A percentile compares a stretch with the other conserved stretches of the same genome.
Evolutionary conservation across 1,140 invertebrate genomes (phyloP).

Genomic region (Zaprionus gabonicus): DNA sequence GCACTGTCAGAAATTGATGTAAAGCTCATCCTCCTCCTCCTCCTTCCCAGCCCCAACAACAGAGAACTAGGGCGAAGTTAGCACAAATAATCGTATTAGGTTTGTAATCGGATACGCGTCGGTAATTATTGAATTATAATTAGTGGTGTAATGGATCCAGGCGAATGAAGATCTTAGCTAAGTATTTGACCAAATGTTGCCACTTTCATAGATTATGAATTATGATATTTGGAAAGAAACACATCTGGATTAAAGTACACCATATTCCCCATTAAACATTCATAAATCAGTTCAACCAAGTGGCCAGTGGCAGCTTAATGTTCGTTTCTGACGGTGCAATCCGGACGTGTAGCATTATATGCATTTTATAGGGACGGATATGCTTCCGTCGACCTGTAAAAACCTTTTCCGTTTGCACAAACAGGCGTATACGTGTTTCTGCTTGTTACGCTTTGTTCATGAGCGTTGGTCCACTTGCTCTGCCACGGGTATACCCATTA

Average conservation of each 20-base stretch:
- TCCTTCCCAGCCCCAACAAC: background rate
- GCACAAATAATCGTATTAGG: conserved; percentile 13
- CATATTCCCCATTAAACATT: background rate
- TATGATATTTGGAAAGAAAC: background rate
- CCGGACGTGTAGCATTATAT: conserved; percentile 7
- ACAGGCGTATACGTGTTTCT: background rate
- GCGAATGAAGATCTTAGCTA: background rate
- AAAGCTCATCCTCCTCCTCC: background rate
- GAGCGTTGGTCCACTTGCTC: background rate
- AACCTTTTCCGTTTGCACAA: conserved; percentile 5
- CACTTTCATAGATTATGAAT: background rate
- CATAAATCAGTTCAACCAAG: background rate
- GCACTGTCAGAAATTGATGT: background rate
- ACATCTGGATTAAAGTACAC: background rate
- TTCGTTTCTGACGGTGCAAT: background rate
- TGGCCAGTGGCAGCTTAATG: background rate
- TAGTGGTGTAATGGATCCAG: background rate
- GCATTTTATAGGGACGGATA: background rate
- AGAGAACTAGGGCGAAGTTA: background rate
- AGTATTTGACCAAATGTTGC: background rate
- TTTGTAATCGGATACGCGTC: conserved; percentile 4
- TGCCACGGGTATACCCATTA: background rate
- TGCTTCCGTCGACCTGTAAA: conserved; percentile 4
- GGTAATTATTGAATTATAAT: conserved; percentile 5
- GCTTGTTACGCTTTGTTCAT: background rate